Percentiles rank a stretch among this genome's conserved stretches.
These are phyloP conservation scores for Steinernema carpocapsae DNA, from an alignment of 2,888 invertebrate species.

Conservation along the genomic window DNA sequence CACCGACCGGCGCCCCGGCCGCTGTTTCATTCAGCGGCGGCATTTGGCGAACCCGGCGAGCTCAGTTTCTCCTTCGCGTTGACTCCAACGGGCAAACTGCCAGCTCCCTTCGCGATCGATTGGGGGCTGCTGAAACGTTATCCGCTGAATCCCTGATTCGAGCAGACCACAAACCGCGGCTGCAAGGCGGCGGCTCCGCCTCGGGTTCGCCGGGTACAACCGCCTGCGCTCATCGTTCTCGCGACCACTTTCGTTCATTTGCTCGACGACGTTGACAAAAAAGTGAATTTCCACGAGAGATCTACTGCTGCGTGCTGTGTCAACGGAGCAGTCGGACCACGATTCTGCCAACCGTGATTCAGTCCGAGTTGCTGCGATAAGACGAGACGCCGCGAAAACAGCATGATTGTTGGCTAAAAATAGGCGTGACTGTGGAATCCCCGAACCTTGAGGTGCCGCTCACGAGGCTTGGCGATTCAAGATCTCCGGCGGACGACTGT, in stretches of 20 bases:
- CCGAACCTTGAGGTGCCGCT: background rate
- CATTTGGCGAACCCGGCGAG: background rate
- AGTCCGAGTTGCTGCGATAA: constrained; percentile 30
- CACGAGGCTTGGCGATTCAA: no score
- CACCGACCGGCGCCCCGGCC: no score
- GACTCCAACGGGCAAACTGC: background rate
- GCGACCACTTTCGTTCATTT: no score
- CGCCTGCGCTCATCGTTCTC: no score
- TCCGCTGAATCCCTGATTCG: no score
- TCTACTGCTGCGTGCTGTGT: constrained; percentile 1
- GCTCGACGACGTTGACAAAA: background rate
- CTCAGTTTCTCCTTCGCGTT: background rate
- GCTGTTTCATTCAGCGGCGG: no score
- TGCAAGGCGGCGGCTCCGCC: no score
- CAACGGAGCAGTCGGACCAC: background rate
- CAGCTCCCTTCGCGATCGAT: background rate
- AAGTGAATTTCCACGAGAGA: constrained; percentile 19
- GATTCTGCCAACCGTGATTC: background rate
- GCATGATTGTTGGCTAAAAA: background rate
- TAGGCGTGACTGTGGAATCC: background rate
- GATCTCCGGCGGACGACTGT: no score
- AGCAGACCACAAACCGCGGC: no score
- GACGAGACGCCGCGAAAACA: constrained; percentile 30
- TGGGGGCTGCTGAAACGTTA: no score
- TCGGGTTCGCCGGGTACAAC: no score